A percentile compares a stretch with the other conserved stretches of the same genome.
phyloP scores from a whole-genome alignment of 2,113 vertebrate genomes.

The Sinocyclocheilus maitianheensis region DNA sequence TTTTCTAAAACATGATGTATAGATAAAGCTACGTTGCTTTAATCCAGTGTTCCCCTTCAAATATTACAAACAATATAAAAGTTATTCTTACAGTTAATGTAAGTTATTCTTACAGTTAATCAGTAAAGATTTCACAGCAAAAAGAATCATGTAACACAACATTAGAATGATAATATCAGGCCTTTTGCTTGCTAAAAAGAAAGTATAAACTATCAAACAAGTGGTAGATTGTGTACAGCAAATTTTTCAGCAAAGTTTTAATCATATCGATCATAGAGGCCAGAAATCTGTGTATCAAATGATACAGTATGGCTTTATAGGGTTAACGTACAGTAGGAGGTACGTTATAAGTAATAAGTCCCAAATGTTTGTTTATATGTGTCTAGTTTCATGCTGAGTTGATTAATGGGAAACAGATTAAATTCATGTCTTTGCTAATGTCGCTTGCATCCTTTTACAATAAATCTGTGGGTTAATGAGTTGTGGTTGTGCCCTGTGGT shows the following conservation, averaged over 20 bases:
- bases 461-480: conserved; percentile 20
- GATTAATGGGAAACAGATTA: not conserved
- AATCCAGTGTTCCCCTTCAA: not conserved
- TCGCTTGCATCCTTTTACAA: not conserved
- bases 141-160: not conserved
- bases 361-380: not conserved
- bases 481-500: conserved; percentile 31
- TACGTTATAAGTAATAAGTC: not conserved
- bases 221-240: no score
- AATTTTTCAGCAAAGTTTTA: no score
- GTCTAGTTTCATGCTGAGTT: not conserved
- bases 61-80: no score
- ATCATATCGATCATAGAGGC: no score
- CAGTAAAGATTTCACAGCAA: not conserved
- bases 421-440: not conserved
- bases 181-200: not conserved
- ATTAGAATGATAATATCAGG: not conserved
- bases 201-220: no score
- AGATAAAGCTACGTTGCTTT: not conserved
- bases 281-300: not conserved
- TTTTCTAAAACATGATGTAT: not conserved
- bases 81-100: no score
- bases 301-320: not conserved
- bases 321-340: not conserved
- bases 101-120: no score